These are phyloP conservation scores for Elgaria multicarinata DNA, from an alignment of 2,113 vertebrate species.

Conservation along the genomic window DNA sequence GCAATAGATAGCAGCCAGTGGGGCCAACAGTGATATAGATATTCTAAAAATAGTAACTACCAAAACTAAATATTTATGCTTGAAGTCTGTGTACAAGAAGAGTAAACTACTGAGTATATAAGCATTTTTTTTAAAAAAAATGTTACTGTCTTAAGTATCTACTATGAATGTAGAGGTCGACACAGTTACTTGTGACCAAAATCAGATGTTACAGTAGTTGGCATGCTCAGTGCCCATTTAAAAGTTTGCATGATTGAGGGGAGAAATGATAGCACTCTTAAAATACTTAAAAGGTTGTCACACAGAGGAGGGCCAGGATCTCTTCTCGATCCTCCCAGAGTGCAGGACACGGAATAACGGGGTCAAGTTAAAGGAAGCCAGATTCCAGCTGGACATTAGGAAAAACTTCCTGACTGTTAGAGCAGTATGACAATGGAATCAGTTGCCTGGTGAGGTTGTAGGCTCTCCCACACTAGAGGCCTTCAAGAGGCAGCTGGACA, in stretches of 20 bases:
- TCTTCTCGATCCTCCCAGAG: no score
- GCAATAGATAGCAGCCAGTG: background rate
- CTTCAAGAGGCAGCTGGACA: no score
- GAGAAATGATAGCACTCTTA: no score
- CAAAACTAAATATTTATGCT: background rate
- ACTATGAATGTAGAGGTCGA: background rate
- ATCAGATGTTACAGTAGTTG: background rate
- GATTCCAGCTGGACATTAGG: no score
- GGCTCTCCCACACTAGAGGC: no score
- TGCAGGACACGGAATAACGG: no score
- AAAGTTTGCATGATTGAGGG: background rate
- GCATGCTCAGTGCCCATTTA: background rate
- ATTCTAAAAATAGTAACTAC: background rate
- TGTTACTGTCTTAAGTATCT: background rate
- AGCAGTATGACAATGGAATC: no score
- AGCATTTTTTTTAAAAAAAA: background rate
- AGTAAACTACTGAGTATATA: rapidly evolving
- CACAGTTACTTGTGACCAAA: background rate
- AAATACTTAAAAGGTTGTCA: no score
- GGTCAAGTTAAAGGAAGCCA: no score
- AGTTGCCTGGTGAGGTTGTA: no score
- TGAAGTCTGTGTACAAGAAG: background rate
- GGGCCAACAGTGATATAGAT: background rate
- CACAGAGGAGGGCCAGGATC: no score
- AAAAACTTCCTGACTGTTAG: no score